These are phyloP conservation scores for Agrochola circellaris DNA, from an alignment of 2,888 invertebrate genomes.

Conservation along the genomic window DNA sequence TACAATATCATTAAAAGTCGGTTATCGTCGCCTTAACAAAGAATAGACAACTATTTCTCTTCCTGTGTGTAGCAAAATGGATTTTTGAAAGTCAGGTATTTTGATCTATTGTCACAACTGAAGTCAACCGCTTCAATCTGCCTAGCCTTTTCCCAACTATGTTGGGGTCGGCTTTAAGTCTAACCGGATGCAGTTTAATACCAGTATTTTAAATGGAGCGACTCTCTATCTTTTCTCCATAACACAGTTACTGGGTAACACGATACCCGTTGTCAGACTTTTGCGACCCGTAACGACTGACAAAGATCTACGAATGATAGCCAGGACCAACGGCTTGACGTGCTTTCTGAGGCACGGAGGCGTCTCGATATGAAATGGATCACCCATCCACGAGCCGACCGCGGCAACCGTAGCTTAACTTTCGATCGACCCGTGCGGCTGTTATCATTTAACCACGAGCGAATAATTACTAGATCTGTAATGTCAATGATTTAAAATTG, in stretches of 20 bases:
- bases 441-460: too few relatives aligned
- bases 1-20: too few relatives aligned
- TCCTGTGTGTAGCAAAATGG: conserved; percentile 5
- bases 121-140: background rate
- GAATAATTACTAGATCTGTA: background rate
- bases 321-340: too few relatives aligned
- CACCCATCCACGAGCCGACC: too few relatives aligned
- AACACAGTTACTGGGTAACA: too few relatives aligned
- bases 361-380: too few relatives aligned
- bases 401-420: too few relatives aligned
- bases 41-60: background rate
- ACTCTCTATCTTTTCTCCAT: too few relatives aligned
- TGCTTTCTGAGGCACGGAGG: too few relatives aligned
- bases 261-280: background rate
- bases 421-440: too few relatives aligned
- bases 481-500: conserved; percentile 7
- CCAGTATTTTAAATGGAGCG: background rate
- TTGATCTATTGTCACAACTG: background rate
- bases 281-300: background rate
- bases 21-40: background rate
- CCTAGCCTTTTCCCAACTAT: background rate
- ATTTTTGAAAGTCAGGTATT: conserved; percentile 1
- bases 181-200: background rate
- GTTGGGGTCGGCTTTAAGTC: too few relatives aligned
- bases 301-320: too few relatives aligned